Base-by-base conservation (phyloP, 2,113 vertebrate genomes). In the Glareola pratincola region DNA sequence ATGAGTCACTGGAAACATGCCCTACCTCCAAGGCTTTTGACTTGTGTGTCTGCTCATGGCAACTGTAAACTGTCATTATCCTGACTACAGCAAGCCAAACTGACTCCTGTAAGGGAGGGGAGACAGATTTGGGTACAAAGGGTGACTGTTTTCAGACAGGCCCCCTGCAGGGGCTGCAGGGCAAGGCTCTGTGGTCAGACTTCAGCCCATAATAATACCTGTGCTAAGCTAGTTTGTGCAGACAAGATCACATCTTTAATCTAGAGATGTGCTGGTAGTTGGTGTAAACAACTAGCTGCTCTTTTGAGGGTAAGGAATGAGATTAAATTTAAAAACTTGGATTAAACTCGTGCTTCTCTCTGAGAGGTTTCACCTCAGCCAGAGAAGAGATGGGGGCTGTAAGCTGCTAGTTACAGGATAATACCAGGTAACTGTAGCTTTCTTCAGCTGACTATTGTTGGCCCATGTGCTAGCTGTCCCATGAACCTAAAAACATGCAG, bases 21-120 rank as follows among this genome's bases (percentile, higher is more conserved):
- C 96, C 81, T 88, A 48, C 92, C 90, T 94, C 68, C 18, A 36
- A 94, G 85, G 92, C 91, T 92, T 92, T 77, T n/a, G 51, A 67
- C 69, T 91, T 81, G 68, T 77, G 53, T n/a, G 68, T 94, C 72
- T 96, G 94, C 64, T 94, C 24, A 0, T 74, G 82, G 72, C 39
- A 81, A 10, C 34, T 90, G 53, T 87, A 85, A 76, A 41, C 56
- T 94, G 59, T 85, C 50, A 91, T 85, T 90, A 89, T 45, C 51
- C 62, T 39, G 74, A 16, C 36, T 54, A 0, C 32, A 63, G 53
- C 37, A 78, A 79, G 77, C 81, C 45, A 76, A 74, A 60, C 83
- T 92, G 77, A 9, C 64, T 84, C 67, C 43, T 71, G 34, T 9
- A 4, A 75, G 81, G 80, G 66, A 79, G 48, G 39, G 43, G 64